Evolutionary conservation across 2,113 vertebrate genomes (phyloP).

Genomic region (Macaca nemestrina): DNA sequence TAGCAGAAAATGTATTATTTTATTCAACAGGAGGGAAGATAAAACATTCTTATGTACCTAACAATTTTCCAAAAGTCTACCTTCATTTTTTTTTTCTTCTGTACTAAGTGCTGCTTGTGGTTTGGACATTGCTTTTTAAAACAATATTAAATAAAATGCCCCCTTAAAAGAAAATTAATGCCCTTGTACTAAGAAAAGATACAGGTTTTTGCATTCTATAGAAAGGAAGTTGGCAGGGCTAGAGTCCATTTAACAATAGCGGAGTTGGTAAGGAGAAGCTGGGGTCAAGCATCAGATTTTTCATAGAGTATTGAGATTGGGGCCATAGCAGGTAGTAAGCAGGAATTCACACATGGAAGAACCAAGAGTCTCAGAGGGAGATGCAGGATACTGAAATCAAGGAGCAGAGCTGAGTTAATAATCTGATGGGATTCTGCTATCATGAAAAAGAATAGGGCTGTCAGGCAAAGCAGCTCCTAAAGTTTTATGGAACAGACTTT

Average conservation of each 20-base stretch:
- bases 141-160: conserved; percentile 28
- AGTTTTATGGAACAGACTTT: neutral
- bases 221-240: conserved; percentile 12
- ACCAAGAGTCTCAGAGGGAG: neutral
- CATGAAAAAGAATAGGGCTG: neutral
- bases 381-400: neutral
- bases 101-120: neutral
- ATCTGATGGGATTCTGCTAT: neutral
- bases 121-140: neutral
- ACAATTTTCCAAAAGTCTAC: neutral
- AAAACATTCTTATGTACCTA: neutral
- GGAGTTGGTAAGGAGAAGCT: neutral
- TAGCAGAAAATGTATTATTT: neutral
- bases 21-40: neutral
- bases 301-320: neutral
- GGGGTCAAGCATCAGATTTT: neutral
- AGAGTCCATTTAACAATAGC: neutral
- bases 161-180: neutral
- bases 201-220: neutral
- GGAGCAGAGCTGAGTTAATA: neutral
- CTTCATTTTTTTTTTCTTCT: neutral
- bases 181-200: neutral
- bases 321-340: neutral
- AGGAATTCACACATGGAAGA: neutral
- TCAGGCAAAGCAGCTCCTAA: neutral